Percentiles rank a stretch among this genome's conserved stretches.
Conservation (phyloP, 2,797 vertebrate genomes). For the Allobates femoralis region DNA sequence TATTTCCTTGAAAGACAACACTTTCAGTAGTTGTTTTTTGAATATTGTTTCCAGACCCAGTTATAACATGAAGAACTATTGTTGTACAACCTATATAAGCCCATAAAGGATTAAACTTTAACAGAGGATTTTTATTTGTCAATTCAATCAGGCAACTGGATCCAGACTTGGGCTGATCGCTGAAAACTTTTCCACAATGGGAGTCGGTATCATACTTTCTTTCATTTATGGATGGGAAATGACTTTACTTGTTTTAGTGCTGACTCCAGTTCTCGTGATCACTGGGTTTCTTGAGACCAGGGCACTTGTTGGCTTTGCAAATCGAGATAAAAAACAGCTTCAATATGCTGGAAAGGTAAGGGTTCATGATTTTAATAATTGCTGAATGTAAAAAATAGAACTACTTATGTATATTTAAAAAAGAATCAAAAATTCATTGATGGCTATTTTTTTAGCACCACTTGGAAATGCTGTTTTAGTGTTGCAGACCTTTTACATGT, state of each 20-base stretch:
- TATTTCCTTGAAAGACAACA: no score
- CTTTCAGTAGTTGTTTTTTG: background rate
- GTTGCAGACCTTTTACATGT: no score
- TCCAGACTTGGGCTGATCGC: constrained; percentile 64
- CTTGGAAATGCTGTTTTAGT: no score
- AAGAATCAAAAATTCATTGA: background rate
- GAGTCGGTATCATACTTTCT: constrained; percentile 64
- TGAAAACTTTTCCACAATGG: constrained; percentile 66
- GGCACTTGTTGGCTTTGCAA: constrained; percentile 64
- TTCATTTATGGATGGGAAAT: constrained; percentile 67
- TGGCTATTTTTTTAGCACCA: background rate
- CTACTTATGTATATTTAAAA: background rate
- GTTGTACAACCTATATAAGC: background rate
- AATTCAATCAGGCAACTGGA: constrained; percentile 59
- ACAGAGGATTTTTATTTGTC: constrained; percentile 31
- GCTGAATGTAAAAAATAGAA: background rate
- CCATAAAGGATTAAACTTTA: no score
- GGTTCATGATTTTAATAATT: background rate
- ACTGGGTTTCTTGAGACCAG: constrained; percentile 63
- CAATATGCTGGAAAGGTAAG: constrained; percentile 68
- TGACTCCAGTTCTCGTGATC: constrained; percentile 61
- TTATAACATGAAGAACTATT: background rate
- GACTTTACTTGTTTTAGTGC: constrained; percentile 67
- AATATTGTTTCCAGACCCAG: background rate
- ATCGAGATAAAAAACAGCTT: constrained; percentile 66